Evolutionary conservation across 1,140 invertebrate species (phyloP).

Genomic region (Philotrypesis tridentata): DNA sequence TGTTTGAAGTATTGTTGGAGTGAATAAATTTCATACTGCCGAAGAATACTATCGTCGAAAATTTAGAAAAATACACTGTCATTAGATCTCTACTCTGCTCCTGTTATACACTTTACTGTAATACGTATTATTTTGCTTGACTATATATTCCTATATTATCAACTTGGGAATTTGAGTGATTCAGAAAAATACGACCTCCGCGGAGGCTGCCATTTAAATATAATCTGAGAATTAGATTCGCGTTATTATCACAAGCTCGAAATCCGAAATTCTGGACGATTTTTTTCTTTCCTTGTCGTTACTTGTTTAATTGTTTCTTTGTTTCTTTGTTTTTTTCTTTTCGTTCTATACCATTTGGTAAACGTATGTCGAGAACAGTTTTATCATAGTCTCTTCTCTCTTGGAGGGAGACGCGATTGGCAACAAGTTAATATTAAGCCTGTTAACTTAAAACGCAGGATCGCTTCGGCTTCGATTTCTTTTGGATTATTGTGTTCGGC

Average conservation of each 20-base stretch:
- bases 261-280: constrained; percentile 38
- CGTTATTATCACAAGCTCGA: constrained; percentile 43
- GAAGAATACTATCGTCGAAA: constrained; percentile 46
- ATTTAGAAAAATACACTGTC: constrained; percentile 71
- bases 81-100: constrained; percentile 58
- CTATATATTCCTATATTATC: constrained; percentile 45
- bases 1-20: neutral
- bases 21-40: neutral
- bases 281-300: neutral
- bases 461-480: constrained; percentile 69
- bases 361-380: constrained; percentile 15
- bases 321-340: neutral
- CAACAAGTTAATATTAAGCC: constrained; percentile 26
- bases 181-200: constrained; percentile 45
- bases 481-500: constrained; percentile 63
- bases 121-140: constrained; percentile 64
- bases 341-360: constrained; percentile 4
- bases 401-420: constrained; percentile 11
- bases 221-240: constrained; percentile 35
- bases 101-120: constrained; percentile 54
- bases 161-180: constrained; percentile 35
- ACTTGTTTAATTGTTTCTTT: neutral
- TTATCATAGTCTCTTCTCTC: constrained; percentile 27
- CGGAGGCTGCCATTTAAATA: constrained; percentile 37
- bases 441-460: constrained; percentile 71